Percentiles rank a stretch among this genome's conserved stretches.
Evolutionary conservation across 2,113 vertebrate species (phyloP).

Genomic region (Cephalopholis sonnerati): DNA sequence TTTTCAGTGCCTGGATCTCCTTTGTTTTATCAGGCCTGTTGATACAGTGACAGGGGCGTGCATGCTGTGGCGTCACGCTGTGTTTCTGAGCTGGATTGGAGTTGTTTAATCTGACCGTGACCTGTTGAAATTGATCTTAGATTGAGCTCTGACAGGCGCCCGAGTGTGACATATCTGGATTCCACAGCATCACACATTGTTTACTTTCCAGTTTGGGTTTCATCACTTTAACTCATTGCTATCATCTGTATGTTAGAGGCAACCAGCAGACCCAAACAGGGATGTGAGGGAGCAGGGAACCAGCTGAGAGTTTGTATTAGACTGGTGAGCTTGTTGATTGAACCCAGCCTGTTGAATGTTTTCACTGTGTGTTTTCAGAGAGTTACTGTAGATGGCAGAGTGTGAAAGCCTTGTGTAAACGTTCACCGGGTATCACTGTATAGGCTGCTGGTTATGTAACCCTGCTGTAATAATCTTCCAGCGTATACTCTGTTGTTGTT

Average conservation of each 20-base stretch:
- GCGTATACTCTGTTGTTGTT: neutral
- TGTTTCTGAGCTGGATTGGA: neutral
- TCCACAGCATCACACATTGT: conserved; percentile 17
- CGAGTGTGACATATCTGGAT: conserved; percentile 34
- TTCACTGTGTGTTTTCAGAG: conserved; percentile 35
- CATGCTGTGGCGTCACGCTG: conserved; percentile 5
- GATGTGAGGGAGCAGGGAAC: conserved; percentile 4
- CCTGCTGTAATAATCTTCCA: conserved; percentile 26
- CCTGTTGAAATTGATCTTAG: conserved; percentile 35
- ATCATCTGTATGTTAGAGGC: neutral
- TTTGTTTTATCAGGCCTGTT: conserved; percentile 43
- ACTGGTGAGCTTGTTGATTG: conserved; percentile 28
- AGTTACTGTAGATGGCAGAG: conserved; percentile 27
- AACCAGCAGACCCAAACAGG: conserved; percentile 9
- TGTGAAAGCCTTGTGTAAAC: conserved; percentile 28
- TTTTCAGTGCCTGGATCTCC: conserved; percentile 20
- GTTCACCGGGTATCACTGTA: conserved; percentile 4
- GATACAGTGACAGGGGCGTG: conserved; percentile 2
- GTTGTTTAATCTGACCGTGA: conserved; percentile 26
- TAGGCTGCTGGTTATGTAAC: conserved; percentile 49
- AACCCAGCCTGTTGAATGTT: conserved; percentile 39
- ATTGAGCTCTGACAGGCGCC: conserved; percentile 32
- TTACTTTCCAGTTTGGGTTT: conserved; percentile 29
- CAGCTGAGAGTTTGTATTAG: conserved; percentile 41
- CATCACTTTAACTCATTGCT: conserved; percentile 5